Percentiles rank a stretch among this genome's conserved stretches.
These are phyloP conservation scores for Malacoraja senta DNA, from an alignment of 2,797 vertebrate genomes.

Conservation along the genomic window DNA sequence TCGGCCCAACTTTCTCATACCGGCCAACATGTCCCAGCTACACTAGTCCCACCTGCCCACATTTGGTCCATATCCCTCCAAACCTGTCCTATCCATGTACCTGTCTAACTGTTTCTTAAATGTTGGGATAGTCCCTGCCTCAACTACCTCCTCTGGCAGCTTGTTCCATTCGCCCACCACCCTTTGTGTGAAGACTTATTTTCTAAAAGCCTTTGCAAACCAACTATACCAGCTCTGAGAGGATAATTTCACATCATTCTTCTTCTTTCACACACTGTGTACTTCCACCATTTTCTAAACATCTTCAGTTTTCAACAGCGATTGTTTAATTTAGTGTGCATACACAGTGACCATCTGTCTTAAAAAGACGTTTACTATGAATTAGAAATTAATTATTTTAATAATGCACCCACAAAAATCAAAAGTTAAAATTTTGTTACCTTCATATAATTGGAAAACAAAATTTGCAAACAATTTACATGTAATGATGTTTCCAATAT, in stretches of 20 bases:
- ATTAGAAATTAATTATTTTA: neutral
- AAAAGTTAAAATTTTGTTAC: neutral
- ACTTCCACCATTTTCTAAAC: neutral
- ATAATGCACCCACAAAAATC: neutral
- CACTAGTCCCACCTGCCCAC: too few relatives aligned
- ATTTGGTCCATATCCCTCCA: too few relatives aligned
- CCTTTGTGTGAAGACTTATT: neutral
- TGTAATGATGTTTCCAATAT: neutral
- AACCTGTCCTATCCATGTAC: too few relatives aligned
- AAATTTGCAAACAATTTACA: neutral
- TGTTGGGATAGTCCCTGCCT: too few relatives aligned
- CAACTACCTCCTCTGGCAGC: too few relatives aligned
- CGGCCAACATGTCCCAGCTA: too few relatives aligned
- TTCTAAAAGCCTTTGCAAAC: neutral
- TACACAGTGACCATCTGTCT: neutral
- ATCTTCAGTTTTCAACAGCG: neutral
- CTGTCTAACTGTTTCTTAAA: too few relatives aligned
- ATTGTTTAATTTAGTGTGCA: neutral
- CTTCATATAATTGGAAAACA: conserved; percentile 6
- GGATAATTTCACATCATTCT: neutral
- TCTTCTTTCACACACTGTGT: neutral
- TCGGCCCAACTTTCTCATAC: too few relatives aligned
- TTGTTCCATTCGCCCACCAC: too few relatives aligned
- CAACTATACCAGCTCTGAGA: neutral
- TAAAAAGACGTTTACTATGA: neutral